Evolutionary conservation across 2,797 vertebrate genomes (phyloP), one percentile per base, ranked within the genome.

Genomic region (Falco biarmicus): DNA sequence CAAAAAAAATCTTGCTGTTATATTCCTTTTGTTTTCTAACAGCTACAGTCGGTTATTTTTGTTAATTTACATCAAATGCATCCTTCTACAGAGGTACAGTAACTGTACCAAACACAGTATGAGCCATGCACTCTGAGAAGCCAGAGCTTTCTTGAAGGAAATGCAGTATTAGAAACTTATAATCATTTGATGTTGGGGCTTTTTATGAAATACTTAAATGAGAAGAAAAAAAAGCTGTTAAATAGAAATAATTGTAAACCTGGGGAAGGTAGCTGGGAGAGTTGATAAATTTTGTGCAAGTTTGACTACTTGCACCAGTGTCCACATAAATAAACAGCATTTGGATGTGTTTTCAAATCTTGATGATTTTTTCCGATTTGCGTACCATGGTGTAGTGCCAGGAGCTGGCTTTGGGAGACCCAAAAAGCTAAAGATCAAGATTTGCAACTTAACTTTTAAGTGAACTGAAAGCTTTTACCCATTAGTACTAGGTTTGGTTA

Each of bases 71-170:
- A 21, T 60, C 31, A 71, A 11, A 70, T 19, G 9, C 17, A 29
- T 54, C 59, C 28, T 87, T 47, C 54, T 66, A 11, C 51, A 45
- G 48, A 56, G 70, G 63, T 8, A 56, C 45, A 26, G 57, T n/a
- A 34, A 22, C 59, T 51, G 13, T 61, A 41, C 45, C 0, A 2
- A 59, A 25, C 32, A 15, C 0, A 0, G 31, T 2, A 8, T 25
- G 26, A 34, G 45, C 61, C 0, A 0, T 11, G 31, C 9, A 0
- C 32, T 78, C 54, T 32, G 57, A 70, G 39, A 64, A 79, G 51
- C 54, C 63, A 51, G 43, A 51, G 21, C 18, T 74, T 39, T 65
- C 54, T 87, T 1, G 39, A 83, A 83, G 53, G 74, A 84, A 84
- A 60, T 2, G 3, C 20, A 26, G 11, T 48, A 16, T 48, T 54